phyloP scores from a whole-genome alignment of 2,113 vertebrate genomes.

The Pomatostomus ruficeps region DNA sequence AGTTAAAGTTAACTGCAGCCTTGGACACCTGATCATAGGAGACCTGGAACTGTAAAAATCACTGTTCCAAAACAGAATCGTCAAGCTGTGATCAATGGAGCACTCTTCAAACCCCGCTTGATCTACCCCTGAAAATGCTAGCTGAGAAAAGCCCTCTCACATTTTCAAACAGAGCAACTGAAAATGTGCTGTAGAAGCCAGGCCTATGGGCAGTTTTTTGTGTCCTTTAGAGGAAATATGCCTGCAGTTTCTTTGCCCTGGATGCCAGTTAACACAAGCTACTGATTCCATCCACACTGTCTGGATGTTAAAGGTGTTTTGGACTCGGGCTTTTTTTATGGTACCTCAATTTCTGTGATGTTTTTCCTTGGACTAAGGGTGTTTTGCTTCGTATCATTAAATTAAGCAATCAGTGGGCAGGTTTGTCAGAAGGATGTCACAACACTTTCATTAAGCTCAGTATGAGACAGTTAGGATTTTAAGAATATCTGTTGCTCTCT shows the following conservation, averaged over 20 bases:
- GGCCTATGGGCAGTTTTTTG: background rate
- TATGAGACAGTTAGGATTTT: background rate
- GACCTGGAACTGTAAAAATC: slow-evolving; percentile 30
- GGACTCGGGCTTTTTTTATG: background rate
- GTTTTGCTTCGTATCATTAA: background rate
- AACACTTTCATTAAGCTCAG: background rate
- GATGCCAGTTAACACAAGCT: background rate
- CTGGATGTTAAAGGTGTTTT: background rate
- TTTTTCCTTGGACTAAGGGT: background rate
- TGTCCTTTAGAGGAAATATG: background rate
- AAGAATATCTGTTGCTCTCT: background rate
- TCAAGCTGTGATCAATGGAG: background rate
- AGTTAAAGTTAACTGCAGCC: slow-evolving; percentile 1
- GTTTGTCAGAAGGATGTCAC: background rate
- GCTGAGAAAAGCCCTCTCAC: background rate
- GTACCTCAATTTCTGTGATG: background rate
- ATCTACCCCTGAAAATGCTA: background rate
- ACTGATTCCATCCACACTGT: background rate
- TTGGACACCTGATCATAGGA: slow-evolving; percentile 22
- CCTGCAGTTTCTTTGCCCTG: background rate
- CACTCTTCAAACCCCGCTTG: background rate
- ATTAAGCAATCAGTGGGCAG: background rate
- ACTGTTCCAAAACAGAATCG: slow-evolving; percentile 11
- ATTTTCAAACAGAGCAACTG: background rate
- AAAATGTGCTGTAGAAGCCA: background rate